These are phyloP conservation scores for Pan troglodytes DNA, from an alignment of 2,113 vertebrate genomes.

Conservation along the genomic window NHGRI_mPanTro3-v2.1_pri NC_086015.1:13994001-13994500, in stretches of 20 bases:
- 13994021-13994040: background rate
- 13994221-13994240: background rate
- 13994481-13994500: background rate
- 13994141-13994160: background rate
- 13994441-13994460: background rate
- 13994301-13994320: background rate
- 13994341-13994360: background rate
- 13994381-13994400: background rate
- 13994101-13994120: background rate
- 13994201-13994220: background rate
- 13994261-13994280: background rate
- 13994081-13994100: background rate
- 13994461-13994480: background rate
- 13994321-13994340: background rate
- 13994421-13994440: background rate
- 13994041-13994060: accelerated
- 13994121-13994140: background rate
- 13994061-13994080: background rate
- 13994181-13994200: background rate
- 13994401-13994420: background rate
- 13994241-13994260: background rate
- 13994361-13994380: background rate
- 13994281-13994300: background rate
- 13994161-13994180: background rate
- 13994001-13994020: background rate